Evolutionary conservation across 1,140 invertebrate species (phyloP).

Genomic region (Trichoplusia ni): DNA sequence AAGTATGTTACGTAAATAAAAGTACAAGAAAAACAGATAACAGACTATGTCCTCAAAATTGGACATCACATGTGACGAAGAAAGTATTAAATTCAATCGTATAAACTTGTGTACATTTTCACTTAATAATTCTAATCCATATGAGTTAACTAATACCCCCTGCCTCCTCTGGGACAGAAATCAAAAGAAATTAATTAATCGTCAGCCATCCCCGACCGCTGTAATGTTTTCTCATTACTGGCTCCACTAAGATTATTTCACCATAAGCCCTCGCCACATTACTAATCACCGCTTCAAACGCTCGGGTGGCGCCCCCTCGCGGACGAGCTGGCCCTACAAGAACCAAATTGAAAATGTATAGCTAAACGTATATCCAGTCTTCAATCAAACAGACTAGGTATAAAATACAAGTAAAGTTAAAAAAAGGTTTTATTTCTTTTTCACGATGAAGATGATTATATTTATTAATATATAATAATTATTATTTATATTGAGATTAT

Average conservation of each 20-base stretch:
- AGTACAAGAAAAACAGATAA: no score
- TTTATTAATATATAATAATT: no score
- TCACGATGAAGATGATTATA: neutral
- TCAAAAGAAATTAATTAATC: slow-evolving; percentile 65
- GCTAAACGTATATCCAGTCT: slow-evolving; percentile 57
- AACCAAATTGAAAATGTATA: slow-evolving; percentile 73
- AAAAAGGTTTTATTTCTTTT: no score
- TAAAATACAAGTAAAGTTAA: slow-evolving; percentile 5
- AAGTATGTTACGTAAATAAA: no score
- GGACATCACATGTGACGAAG: no score
- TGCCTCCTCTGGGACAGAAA: slow-evolving; percentile 37
- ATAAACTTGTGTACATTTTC: neutral
- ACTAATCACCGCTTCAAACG: slow-evolving; percentile 75
- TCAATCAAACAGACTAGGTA: slow-evolving; percentile 16
- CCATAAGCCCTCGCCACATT: slow-evolving; percentile 69
- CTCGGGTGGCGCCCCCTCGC: slow-evolving; percentile 51
- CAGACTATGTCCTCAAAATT: no score
- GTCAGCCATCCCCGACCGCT: slow-evolving; percentile 50
- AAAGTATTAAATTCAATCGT: no score
- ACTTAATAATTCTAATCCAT: neutral
- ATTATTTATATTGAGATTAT: no score
- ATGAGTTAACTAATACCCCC: slow-evolving; percentile 10
- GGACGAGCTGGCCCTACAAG: slow-evolving; percentile 48
- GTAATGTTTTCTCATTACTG: slow-evolving; percentile 76
- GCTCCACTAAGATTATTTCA: slow-evolving; percentile 72